Conservation (phyloP, 2,888 invertebrate genomes). For the Epiperipatus broadwayi region DNA sequence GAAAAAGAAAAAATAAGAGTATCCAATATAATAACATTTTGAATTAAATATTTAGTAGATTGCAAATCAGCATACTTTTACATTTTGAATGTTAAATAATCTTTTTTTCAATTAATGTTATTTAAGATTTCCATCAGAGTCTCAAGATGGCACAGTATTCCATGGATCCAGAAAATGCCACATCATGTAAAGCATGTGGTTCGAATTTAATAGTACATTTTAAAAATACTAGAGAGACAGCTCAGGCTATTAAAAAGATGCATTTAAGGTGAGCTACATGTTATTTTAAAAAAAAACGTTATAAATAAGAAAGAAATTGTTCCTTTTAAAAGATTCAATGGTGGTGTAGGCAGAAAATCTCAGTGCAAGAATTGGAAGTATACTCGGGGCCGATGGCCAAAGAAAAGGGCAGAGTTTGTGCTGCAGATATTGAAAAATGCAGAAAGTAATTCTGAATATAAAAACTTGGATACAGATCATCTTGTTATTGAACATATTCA, state of each 20-base stretch:
- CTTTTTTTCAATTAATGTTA: too few species aligned
- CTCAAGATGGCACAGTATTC: conserved; percentile 82
- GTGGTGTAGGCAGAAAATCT: conserved; percentile 88
- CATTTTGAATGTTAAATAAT: too few species aligned
- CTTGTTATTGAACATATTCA: conserved; percentile 94
- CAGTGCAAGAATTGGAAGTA: conserved; percentile 89
- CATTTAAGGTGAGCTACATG: conserved; percentile 78
- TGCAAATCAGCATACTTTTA: too few species aligned
- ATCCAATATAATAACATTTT: too few species aligned
- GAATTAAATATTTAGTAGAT: too few species aligned
- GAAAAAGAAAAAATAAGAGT: too few species aligned
- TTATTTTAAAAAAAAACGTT: conserved; percentile 88
- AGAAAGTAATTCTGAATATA: conserved; percentile 92
- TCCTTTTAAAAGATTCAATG: conserved; percentile 87
- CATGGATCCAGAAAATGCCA: conserved; percentile 81
- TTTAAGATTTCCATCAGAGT: too few species aligned
- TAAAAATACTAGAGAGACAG: conserved; percentile 94
- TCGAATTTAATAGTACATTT: conserved; percentile 97
- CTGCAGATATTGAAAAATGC: conserved; percentile 90
- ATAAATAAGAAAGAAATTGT: conserved; percentile 90
- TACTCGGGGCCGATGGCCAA: conserved; percentile 96
- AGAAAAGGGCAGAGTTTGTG: conserved; percentile 95
- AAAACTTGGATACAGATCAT: conserved; percentile 89
- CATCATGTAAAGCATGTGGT: conserved; percentile 95
- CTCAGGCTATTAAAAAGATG: conserved; percentile 86